Conservation (phyloP, 2,888 invertebrate species). For the Lamproptera curius region DNA sequence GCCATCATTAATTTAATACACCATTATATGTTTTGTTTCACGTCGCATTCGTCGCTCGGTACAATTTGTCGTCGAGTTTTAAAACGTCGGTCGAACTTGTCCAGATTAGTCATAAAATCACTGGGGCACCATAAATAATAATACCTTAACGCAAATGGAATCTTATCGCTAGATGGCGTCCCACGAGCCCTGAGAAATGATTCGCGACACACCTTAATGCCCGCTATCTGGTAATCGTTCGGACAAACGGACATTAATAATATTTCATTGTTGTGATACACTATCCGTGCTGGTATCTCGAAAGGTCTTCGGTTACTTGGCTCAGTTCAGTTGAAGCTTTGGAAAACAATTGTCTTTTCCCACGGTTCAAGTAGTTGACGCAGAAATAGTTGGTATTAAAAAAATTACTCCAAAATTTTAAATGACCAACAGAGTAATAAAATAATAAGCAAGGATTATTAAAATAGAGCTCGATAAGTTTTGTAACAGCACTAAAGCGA, state of each 20-base stretch:
- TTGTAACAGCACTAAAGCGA: too few species aligned
- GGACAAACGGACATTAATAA: constrained; percentile 72
- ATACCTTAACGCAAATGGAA: constrained; percentile 40
- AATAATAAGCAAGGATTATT: too few species aligned
- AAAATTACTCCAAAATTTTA: too few species aligned
- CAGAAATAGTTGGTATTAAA: too few species aligned
- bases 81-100: neutral
- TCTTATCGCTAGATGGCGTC: constrained; percentile 59
- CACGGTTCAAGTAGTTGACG: too few species aligned
- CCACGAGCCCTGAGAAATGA: constrained; percentile 38
- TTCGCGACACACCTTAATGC: constrained; percentile 62
- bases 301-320: too few species aligned
- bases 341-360: too few species aligned
- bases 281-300: constrained; percentile 44
- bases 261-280: constrained; percentile 60
- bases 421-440: too few species aligned
- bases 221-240: constrained; percentile 50
- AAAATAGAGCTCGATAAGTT: too few species aligned
- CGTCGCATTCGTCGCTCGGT: neutral
- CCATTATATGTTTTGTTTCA: too few species aligned
- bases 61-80: neutral
- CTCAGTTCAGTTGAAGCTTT: too few species aligned
- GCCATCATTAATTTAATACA: too few species aligned
- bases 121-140: constrained; percentile 25
- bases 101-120: constrained; percentile 24